Evolutionary conservation across 1,140 invertebrate species (phyloP).

Genomic region (Ephestia elutella): DNA sequence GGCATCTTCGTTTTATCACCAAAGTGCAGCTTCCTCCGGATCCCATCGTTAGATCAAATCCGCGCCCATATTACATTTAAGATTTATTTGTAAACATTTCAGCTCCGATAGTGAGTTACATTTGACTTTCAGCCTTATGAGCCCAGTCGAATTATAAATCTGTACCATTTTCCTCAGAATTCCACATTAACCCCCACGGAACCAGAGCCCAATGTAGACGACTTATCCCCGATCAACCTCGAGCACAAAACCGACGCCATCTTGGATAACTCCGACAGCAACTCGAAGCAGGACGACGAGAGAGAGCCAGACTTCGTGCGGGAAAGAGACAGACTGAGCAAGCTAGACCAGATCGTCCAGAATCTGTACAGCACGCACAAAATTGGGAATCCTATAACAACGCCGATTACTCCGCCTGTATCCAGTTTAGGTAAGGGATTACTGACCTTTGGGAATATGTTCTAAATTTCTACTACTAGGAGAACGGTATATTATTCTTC

Average conservation of each 20-base stretch:
- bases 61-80: too few relatives aligned
- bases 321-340: slow-evolving; percentile 59
- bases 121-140: too few relatives aligned
- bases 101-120: too few relatives aligned
- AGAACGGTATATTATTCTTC: too few relatives aligned
- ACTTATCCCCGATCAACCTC: slow-evolving; percentile 35
- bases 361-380: slow-evolving; percentile 62
- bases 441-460: neutral
- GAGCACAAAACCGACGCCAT: slow-evolving; percentile 25
- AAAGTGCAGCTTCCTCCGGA: too few relatives aligned
- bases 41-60: too few relatives aligned
- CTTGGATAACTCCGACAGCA: slow-evolving; percentile 26
- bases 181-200: slow-evolving; percentile 35
- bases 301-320: slow-evolving; percentile 20
- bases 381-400: slow-evolving; percentile 35
- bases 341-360: slow-evolving; percentile 63
- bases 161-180: too few relatives aligned
- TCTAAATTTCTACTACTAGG: too few relatives aligned
- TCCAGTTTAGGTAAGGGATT: slow-evolving; percentile 32
- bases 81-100: too few relatives aligned
- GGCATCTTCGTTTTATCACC: too few relatives aligned
- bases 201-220: slow-evolving; percentile 18
- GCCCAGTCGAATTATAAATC: too few relatives aligned
- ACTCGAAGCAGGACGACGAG: slow-evolving; percentile 25
- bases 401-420: slow-evolving; percentile 16